phyloP scores from a whole-genome alignment of 2,888 invertebrate species.

The Mylabris sibirica region DNA sequence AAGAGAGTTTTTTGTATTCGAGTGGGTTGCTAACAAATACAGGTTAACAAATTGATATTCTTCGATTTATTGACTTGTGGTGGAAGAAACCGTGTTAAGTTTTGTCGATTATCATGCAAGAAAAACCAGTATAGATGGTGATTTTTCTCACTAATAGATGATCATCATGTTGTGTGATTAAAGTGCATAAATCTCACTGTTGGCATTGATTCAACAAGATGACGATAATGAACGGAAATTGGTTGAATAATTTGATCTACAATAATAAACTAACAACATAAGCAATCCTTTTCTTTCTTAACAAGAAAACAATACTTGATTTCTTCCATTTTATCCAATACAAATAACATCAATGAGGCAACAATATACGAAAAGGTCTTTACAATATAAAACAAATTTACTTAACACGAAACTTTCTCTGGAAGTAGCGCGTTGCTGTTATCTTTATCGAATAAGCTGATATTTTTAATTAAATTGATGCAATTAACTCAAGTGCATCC shows the following conservation, averaged over 20 bases:
- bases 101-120: neutral
- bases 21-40: neutral
- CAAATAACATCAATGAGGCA: too few relatives aligned
- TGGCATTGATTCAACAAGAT: neutral
- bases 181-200: neutral
- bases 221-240: neutral
- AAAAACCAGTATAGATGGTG: neutral
- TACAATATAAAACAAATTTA: neutral
- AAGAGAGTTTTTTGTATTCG: neutral
- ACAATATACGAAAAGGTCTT: neutral
- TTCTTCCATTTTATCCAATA: too few relatives aligned
- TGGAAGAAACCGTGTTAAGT: neutral
- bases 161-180: neutral
- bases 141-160: neutral
- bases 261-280: neutral
- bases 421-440: neutral
- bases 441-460: neutral
- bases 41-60: conserved; percentile 11
- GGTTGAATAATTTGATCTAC: neutral
- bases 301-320: too few relatives aligned
- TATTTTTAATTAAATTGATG: neutral
- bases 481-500: neutral
- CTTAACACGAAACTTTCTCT: neutral
- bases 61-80: neutral
- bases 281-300: too few relatives aligned